Conservation (phyloP, 1,140 invertebrate genomes). For the Mylabris phalerata region DNA sequence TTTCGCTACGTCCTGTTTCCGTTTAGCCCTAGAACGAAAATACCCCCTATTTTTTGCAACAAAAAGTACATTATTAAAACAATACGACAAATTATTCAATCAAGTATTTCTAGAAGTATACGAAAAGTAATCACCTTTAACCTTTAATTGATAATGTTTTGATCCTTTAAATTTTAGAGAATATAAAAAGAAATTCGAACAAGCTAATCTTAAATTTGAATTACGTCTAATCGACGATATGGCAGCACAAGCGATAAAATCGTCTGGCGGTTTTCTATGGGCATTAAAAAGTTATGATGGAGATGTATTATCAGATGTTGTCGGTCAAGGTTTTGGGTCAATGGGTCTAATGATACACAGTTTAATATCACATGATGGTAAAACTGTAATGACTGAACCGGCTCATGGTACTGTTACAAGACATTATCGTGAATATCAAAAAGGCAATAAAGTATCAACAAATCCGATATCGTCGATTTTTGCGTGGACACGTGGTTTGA, state of each 20-base stretch:
- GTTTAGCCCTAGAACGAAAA: conserved; percentile 53
- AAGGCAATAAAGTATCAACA: conserved; percentile 92
- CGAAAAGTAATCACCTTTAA: conserved; percentile 42
- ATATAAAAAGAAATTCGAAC: conserved; percentile 58
- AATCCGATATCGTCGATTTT: conserved; percentile 98
- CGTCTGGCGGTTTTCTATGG: conserved; percentile 68
- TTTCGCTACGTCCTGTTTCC: conserved; percentile 59
- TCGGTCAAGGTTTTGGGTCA: conserved; percentile 73
- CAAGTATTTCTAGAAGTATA: conserved; percentile 67
- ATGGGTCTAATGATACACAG: conserved; percentile 93
- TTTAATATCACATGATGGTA: conserved; percentile 86
- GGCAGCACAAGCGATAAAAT: conserved; percentile 70
- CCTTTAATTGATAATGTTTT: not conserved
- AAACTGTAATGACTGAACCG: conserved; percentile 92
- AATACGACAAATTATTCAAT: conserved; percentile 65
- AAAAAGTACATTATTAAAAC: conserved; percentile 68
- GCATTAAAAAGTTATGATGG: conserved; percentile 76
- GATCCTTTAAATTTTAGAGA: conserved; percentile 41
- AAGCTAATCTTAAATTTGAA: conserved; percentile 64
- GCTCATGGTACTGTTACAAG: conserved; percentile 94
- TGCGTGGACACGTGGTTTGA: conserved; percentile 87
- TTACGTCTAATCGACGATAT: conserved; percentile 72
- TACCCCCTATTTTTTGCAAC: conserved; percentile 63
- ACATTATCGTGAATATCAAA: conserved; percentile 84
- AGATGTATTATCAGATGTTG: conserved; percentile 68